phyloP scores from a whole-genome alignment of 2,797 vertebrate species.

The Prionace glauca region DNA sequence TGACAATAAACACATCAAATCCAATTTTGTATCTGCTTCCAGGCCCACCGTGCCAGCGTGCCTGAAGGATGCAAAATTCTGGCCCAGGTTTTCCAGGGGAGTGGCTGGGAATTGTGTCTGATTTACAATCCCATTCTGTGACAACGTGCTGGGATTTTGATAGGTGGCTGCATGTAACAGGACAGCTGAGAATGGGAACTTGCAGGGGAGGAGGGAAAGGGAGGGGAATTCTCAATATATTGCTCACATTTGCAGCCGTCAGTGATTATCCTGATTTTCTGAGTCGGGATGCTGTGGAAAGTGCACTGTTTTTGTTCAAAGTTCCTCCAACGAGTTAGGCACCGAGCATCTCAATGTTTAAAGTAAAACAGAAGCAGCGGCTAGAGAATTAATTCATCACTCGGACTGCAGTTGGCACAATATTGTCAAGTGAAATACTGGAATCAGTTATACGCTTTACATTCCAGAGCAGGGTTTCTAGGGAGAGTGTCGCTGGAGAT shows the following conservation, averaged over 20 bases:
- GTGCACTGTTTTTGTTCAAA: not conserved
- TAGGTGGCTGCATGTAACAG: not conserved
- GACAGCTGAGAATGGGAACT: not conserved
- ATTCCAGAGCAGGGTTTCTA: not conserved
- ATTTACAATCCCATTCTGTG: not conserved
- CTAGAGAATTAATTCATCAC: not conserved
- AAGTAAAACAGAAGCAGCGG: not conserved
- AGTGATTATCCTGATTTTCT: not conserved
- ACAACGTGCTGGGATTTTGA: not conserved
- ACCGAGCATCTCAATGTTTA: not conserved
- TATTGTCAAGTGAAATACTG: slow-evolving; percentile 16
- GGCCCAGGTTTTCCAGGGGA: not conserved
- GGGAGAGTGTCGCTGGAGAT: not conserved
- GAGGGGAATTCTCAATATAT: not conserved
- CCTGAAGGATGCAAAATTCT: too few species aligned
- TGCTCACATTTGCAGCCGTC: not conserved
- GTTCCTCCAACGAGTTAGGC: not conserved
- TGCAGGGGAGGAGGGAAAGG: not conserved
- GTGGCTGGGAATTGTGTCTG: not conserved
- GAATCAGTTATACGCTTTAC: not conserved
- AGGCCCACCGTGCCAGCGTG: too few species aligned
- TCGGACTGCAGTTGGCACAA: not conserved
- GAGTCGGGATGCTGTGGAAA: not conserved
- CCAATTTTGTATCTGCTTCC: too few species aligned
- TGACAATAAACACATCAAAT: too few species aligned